Base-by-base conservation (phyloP, 2,888 invertebrate species). In the Galerucella pusilla region DNA sequence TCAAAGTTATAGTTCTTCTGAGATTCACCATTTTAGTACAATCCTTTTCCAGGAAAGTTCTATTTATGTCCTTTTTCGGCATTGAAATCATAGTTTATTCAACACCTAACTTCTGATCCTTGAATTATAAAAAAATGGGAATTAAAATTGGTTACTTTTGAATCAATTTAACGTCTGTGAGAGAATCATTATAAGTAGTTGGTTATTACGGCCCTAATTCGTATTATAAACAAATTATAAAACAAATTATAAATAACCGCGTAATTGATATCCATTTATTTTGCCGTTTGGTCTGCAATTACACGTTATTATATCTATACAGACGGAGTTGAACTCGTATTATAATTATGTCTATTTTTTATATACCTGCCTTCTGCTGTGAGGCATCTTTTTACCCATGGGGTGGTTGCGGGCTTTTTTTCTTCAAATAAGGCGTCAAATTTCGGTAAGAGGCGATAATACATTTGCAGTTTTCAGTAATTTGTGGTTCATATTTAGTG, bases 191-290 rank as follows among this genome's bases (percentile, higher is more conserved):
- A 79, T 73, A 75, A 57, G 76, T 77, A 81, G 80, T 80, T 78
- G 71, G 64, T 74, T 79, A 77, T 80, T 80, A 78, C 73, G 73
- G 70, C 68, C 76, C 72, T 81, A 82, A 81, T 82, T 81, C 79
- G 76, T 77, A 80, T 80, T 78, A 80, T 80, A 81, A 81, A 80
- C 79, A 77, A 83, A 82, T 81, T 82, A 82, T 81, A 78, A 80
- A 79, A 73, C 76, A 81, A 81, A 81, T 81, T 81, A 82, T 28
- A 84, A 85, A 83, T 80, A 83, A 81, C 80, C 83, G 79, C 80
- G 81, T 85, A 83, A 83, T 83, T 84, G 84, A 84, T 84, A 83
- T 83, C 82, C 84, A 83, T 82, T 84, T 82, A 84, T 84, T 84
- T 78, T 80, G 80, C 78, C 77, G 75, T 79, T 80, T 79, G 79